These are phyloP conservation scores for Gavialis gangeticus DNA, from an alignment of 2,113 vertebrate genomes.

Conservation along the genomic window DNA sequence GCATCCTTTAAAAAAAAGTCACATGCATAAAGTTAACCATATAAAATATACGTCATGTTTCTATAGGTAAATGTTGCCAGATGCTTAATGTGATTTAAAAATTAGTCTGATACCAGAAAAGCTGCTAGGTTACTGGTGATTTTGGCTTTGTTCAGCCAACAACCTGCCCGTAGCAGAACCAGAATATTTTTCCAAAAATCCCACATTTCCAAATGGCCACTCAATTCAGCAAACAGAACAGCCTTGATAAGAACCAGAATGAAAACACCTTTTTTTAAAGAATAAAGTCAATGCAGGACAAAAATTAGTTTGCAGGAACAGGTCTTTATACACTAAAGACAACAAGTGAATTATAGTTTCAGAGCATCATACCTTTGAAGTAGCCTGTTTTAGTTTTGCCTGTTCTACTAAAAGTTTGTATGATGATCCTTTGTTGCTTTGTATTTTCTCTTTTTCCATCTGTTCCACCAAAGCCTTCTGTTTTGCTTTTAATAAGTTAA, in stretches of 20 bases:
- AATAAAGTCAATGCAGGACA: constrained; percentile 33
- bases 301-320: constrained; percentile 68
- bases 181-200: constrained; percentile 10
- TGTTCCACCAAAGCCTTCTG: constrained; percentile 99
- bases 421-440: constrained; percentile 99
- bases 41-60: not conserved
- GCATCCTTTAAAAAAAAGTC: not conserved
- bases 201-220: not conserved
- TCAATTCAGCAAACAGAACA: constrained; percentile 33
- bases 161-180: not conserved
- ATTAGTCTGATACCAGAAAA: not conserved
- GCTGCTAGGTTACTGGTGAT: not conserved
- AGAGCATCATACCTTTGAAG: constrained; percentile 92
- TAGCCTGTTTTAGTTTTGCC: constrained; percentile 99
- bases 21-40: not conserved
- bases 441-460: constrained; percentile 99
- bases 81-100: not conserved
- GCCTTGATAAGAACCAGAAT: constrained; percentile 22
- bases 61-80: not conserved
- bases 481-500: constrained; percentile 99
- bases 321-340: constrained; percentile 54
- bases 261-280: not conserved
- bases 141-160: constrained; percentile 9
- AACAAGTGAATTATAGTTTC: constrained; percentile 70
- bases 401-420: constrained; percentile 99